Evolutionary conservation across 2,888 invertebrate species (phyloP).

Genomic region (Stegana nigrithorax): DNA sequence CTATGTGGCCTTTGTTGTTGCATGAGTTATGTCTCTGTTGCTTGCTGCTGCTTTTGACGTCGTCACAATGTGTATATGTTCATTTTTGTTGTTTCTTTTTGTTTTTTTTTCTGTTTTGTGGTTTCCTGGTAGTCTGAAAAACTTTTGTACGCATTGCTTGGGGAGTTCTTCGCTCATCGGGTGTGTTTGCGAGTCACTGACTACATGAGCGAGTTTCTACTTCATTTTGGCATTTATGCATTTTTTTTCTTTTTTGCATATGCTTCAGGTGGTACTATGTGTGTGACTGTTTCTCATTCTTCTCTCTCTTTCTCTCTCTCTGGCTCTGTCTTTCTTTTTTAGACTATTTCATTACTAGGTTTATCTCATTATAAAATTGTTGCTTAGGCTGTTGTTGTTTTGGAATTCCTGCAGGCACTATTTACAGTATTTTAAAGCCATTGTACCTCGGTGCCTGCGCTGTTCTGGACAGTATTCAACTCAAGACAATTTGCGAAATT

Average conservation of each 20-base stretch:
- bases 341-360: no score
- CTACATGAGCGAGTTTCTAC: background rate
- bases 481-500: no score
- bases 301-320: background rate
- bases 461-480: no score
- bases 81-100: no score
- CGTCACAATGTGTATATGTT: background rate
- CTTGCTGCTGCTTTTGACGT: background rate
- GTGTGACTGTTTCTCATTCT: background rate
- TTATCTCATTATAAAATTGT: slow-evolving; percentile 1
- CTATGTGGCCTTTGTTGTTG: background rate
- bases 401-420: no score
- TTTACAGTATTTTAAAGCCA: no score
- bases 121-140: no score
- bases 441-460: no score
- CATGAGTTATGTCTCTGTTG: background rate
- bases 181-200: background rate
- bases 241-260: background rate
- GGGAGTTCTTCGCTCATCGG: no score
- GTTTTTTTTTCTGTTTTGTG: background rate
- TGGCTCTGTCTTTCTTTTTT: no score
- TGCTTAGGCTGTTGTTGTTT: no score
- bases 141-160: no score
- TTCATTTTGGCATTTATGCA: background rate
- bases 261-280: background rate